Evolutionary conservation across 2,797 vertebrate genomes (phyloP).

Genomic region (Telmatherina bonti): DNA sequence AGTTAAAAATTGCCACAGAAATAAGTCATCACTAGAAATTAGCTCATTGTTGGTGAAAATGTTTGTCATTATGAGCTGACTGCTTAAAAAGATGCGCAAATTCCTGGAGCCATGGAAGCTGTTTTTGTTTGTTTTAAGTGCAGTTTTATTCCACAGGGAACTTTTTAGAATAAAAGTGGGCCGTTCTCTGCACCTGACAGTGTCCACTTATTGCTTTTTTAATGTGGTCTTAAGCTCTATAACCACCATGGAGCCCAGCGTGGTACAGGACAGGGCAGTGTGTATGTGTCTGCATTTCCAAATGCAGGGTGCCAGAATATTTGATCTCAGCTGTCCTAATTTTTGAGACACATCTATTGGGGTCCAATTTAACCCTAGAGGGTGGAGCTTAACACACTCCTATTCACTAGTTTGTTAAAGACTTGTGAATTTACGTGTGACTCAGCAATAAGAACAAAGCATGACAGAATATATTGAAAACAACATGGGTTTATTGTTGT

Average conservation of each 20-base stretch:
- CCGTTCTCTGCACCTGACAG: background rate
- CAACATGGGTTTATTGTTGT: background rate
- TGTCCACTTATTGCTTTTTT: background rate
- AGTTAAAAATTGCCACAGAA: background rate
- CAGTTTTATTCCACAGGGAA: background rate
- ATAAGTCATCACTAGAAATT: background rate
- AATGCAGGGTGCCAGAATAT: too few species aligned
- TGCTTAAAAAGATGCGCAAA: background rate
- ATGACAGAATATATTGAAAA: background rate
- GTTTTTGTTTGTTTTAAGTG: background rate
- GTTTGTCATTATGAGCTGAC: background rate
- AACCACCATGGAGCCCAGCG: too few species aligned
- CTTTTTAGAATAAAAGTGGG: background rate
- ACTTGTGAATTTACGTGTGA: background rate
- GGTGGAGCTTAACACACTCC: background rate
- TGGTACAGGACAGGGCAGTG: too few species aligned
- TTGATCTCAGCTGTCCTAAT: too few species aligned
- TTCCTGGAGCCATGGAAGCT: background rate
- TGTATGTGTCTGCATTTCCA: too few species aligned
- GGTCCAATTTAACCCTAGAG: too few species aligned
- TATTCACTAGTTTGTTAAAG: too few species aligned
- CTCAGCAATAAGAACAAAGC: background rate
- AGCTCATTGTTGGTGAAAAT: background rate
- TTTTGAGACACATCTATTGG: too few species aligned
- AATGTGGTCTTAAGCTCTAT: too few species aligned